These are phyloP conservation scores for Thecocarcelia acutangulata DNA, from an alignment of 2,888 invertebrate species.

Conservation along the genomic window DNA sequence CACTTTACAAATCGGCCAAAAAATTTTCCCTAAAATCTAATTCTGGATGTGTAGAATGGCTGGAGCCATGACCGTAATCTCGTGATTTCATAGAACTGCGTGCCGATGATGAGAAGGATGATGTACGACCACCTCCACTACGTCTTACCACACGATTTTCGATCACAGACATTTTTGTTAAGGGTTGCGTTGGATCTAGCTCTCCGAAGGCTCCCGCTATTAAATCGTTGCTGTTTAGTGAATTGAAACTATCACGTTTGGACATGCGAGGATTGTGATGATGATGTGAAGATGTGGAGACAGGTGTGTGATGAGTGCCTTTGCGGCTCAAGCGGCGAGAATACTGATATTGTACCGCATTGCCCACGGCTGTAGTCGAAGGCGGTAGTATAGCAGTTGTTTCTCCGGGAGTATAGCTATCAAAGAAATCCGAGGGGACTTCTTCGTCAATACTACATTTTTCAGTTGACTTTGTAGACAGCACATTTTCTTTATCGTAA, in stretches of 20 bases:
- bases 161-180: conserved; percentile 80
- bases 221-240: conserved; percentile 78
- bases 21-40: conserved; percentile 81
- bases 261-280: conserved; percentile 70
- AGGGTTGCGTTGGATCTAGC: conserved; percentile 79
- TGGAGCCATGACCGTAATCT: conserved; percentile 78
- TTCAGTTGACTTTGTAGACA: conserved; percentile 47
- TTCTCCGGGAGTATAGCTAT: conserved; percentile 76
- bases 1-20: conserved; percentile 79
- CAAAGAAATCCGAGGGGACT: conserved; percentile 77
- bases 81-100: conserved; percentile 80
- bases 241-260: conserved; percentile 80
- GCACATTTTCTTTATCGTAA: conserved; percentile 65
- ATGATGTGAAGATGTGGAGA: conserved; percentile 60
- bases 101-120: conserved; percentile 78
- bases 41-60: conserved; percentile 79
- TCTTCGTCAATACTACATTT: conserved; percentile 73
- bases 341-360: conserved; percentile 79
- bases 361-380: conserved; percentile 67
- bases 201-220: conserved; percentile 80
- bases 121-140: conserved; percentile 75
- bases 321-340: conserved; percentile 78
- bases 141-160: conserved; percentile 80
- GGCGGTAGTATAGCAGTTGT: conserved; percentile 62
- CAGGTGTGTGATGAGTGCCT: conserved; percentile 74